A percentile compares a stretch with the other conserved stretches of the same genome.
Evolutionary conservation across 2,113 vertebrate species (phyloP).

Genomic region (Eurystomus gularis): DNA sequence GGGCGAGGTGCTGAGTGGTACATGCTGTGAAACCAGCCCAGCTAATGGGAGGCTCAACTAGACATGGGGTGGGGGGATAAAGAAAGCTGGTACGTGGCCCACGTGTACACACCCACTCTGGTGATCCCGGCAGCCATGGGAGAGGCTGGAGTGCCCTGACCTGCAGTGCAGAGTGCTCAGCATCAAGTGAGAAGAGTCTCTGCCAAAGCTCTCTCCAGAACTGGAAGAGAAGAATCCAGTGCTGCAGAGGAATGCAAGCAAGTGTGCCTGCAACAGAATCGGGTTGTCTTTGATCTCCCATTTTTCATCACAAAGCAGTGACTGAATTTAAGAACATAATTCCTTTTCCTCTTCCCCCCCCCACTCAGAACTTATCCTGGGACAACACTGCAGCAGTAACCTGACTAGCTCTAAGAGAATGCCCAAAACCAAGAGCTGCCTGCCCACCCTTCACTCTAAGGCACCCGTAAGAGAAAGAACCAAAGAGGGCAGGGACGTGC

Average conservation of each 20-base stretch:
- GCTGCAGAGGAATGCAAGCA: neutral
- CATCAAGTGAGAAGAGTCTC: neutral
- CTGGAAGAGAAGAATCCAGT: neutral
- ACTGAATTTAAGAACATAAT: neutral
- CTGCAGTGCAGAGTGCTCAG: neutral
- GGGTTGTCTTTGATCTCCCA: neutral
- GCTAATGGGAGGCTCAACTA: neutral
- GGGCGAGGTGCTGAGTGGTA: neutral
- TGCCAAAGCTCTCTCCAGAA: neutral
- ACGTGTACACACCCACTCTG: neutral
- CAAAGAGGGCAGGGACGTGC: neutral
- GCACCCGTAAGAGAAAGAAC: constrained; percentile 34
- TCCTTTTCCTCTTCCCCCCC: neutral
- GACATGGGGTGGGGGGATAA: neutral
- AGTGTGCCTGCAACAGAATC: neutral
- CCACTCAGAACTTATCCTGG: neutral
- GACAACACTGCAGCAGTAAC: neutral
- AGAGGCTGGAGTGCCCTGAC: neutral
- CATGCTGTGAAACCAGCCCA: neutral
- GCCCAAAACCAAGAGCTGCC: neutral
- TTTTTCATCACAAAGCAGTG: neutral
- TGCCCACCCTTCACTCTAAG: constrained; percentile 24
- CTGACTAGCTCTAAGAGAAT: neutral
- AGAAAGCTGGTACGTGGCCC: neutral
- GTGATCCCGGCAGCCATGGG: neutral